phyloP scores from a whole-genome alignment of 2,113 vertebrate genomes.

The human (Homo sapiens) region GRCh38 chr12:14790001-14790500 shows the following conservation, averaged over 20 bases:
- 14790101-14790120: background rate
- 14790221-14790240: background rate
- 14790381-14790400: background rate
- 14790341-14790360: background rate
- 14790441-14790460: conserved; percentile 85
- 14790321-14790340: background rate
- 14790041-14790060: background rate
- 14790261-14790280: background rate
- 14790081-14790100: background rate
- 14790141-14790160: background rate
- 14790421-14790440: background rate
- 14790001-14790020: background rate
- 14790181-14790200: background rate
- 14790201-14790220: background rate
- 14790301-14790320: background rate
- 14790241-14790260: background rate
- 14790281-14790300: background rate
- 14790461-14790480: conserved; percentile 98
- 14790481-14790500: conserved; percentile 96
- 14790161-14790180: background rate
- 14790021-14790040: background rate
- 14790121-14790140: background rate
- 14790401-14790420: background rate
- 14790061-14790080: background rate
- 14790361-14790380: background rate